Evolutionary conservation across 2,888 invertebrate genomes (phyloP), one percentile per base, ranked within the genome.

Genomic region (Cosmia pyralina): DNA sequence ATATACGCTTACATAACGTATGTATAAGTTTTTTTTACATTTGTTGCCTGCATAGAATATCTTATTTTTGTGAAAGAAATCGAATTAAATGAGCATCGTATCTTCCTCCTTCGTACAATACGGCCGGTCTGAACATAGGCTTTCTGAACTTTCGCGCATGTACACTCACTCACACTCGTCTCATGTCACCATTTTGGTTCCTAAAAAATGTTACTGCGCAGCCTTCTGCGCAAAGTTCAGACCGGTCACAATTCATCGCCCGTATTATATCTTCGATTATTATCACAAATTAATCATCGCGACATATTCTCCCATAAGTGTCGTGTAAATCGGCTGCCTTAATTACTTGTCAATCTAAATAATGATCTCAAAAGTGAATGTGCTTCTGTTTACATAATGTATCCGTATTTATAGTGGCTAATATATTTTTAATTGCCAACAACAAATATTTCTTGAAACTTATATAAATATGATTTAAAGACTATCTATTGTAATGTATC

Each of bases 341-440:
- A 68, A 52, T 55, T 59, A 72, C 52, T 52, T 63, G 19, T 44
- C 44, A 70, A 73, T 60, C 58, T 53, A 55, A 78, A 82, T 72
- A 69, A 64, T 71, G 2, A 71, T 77, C 75, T 81, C 85, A 83
- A 83, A 69, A 77, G 81, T 87, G 79, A 79, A 72, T 68, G 60
- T 59, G 38, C 48, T n/a, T 69, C 44, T 71, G 55, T 63, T 52
- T 19, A 52, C 5, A 41, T 28, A 63, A 5, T 64, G 22, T 63
- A 74, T 48, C 52, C 57, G 62, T 77, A 74, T 63, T 34, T 48
- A 19, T 59, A 72, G 28, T 50, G 53, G 63, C 58, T 55, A 65
- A 77, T 66, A 74, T 66, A 46, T 28, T 57, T 60, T 60, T 22
- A 38, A 10, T 50, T 57, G 44, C 17, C 34, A 11, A 41, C 13